A percentile compares a stretch with the other conserved stretches of the same genome.
Conservation (phyloP, 2,888 invertebrate genomes). For the Bellardia bayeri region DNA sequence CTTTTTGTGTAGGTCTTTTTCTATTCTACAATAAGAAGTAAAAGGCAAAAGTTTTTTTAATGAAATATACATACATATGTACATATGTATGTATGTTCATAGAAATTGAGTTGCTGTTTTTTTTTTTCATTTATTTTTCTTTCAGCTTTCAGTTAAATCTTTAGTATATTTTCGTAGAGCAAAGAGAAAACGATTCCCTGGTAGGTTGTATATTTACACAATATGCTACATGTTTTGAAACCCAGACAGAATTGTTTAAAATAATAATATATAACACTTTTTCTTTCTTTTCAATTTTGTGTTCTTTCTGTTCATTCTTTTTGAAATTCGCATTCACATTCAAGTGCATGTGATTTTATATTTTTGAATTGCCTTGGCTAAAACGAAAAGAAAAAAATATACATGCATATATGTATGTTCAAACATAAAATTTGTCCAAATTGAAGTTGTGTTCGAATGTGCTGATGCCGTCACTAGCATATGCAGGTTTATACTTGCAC, state of each 20-base stretch:
- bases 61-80: conserved; percentile 45
- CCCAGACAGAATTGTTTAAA: conserved; percentile 60
- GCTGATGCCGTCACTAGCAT: conserved; percentile 22
- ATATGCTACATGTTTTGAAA: conserved; percentile 57
- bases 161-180: conserved; percentile 32
- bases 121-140: conserved; percentile 27
- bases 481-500: background rate
- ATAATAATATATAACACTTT: conserved; percentile 60
- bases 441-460: conserved; percentile 52
- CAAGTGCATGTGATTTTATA: conserved; percentile 43
- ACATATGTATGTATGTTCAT: background rate
- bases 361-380: conserved; percentile 27
- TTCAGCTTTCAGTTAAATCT: conserved; percentile 35
- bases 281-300: conserved; percentile 6
- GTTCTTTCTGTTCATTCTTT: conserved; percentile 18
- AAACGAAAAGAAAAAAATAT: background rate
- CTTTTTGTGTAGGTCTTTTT: background rate
- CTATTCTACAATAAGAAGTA: background rate
- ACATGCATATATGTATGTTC: background rate
- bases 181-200: conserved; percentile 58
- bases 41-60: conserved; percentile 38
- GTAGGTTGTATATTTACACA: conserved; percentile 69
- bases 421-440: conserved; percentile 33
- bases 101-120: conserved; percentile 56
- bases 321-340: conserved; percentile 15